phyloP scores from a whole-genome alignment of 2,113 vertebrate genomes.

The Thalassarche chlororhynchos region DNA sequence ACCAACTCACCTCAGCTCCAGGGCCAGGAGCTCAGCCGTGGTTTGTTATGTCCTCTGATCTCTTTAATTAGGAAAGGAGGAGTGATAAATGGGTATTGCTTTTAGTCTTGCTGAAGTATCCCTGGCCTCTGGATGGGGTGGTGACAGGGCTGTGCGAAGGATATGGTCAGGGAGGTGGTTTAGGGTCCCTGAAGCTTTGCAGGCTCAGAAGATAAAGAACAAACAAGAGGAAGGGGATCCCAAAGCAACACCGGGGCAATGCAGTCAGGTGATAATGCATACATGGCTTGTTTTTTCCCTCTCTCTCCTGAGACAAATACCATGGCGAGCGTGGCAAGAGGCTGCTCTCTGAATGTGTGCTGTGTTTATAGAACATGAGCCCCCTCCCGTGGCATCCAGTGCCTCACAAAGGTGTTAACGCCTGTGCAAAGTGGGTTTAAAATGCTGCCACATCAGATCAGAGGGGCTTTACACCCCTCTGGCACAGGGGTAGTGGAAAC shows the following conservation, averaged over 20 bases:
- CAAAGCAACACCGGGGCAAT: background rate
- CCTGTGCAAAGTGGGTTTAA: background rate
- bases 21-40: background rate
- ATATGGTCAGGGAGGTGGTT: background rate
- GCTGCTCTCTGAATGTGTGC: background rate
- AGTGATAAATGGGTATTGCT: background rate
- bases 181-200: background rate
- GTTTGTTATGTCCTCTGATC: background rate
- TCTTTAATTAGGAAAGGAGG: background rate
- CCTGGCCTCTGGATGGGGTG: background rate
- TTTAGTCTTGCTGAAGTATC: background rate
- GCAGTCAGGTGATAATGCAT: background rate
- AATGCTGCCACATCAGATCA: background rate
- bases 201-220: background rate
- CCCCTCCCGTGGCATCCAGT: background rate
- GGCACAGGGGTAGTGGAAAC: background rate
- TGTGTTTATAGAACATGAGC: background rate
- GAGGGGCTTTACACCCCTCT: background rate
- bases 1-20: background rate
- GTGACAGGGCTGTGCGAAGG: background rate
- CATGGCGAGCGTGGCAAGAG: background rate
- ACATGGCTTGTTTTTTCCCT: background rate
- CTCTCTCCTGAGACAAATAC: background rate
- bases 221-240: background rate
- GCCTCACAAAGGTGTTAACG: background rate